Conservation (phyloP, 2,797 vertebrate genomes). For the Falco biarmicus region DNA sequence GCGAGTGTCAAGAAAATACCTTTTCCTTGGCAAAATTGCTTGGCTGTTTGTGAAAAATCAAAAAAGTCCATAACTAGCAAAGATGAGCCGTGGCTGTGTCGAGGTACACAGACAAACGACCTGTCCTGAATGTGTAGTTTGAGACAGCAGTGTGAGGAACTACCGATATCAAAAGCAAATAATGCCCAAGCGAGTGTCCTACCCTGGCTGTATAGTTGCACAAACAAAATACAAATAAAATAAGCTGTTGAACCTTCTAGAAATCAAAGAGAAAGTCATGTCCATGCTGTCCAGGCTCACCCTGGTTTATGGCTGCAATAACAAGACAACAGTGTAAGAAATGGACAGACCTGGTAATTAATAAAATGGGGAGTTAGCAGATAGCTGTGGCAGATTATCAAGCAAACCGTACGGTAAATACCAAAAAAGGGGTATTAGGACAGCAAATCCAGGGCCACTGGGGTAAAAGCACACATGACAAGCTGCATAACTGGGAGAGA, state of each 20-base stretch:
- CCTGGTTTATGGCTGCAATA: not conserved
- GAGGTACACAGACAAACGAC: accelerated
- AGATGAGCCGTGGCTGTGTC: not conserved
- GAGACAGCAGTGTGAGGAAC: not conserved
- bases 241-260: not conserved
- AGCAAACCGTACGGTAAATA: not conserved
- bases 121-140: not conserved
- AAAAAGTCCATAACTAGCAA: not conserved
- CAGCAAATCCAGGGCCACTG: not conserved
- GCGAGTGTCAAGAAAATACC: not conserved
- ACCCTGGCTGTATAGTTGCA: not conserved
- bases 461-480: not conserved
- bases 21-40: not conserved
- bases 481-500: not conserved
- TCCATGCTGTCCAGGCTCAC: not conserved
- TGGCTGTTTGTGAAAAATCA: not conserved
- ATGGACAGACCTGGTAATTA: not conserved
- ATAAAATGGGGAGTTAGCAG: not conserved
- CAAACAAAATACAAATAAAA: not conserved
- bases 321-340: not conserved
- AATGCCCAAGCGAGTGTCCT: not conserved
- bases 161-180: not conserved
- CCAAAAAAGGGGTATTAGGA: not conserved
- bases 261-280: not conserved
- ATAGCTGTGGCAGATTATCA: accelerated